Conservation (phyloP, 2,797 vertebrate species). For the Sebastes dallii region DNA sequence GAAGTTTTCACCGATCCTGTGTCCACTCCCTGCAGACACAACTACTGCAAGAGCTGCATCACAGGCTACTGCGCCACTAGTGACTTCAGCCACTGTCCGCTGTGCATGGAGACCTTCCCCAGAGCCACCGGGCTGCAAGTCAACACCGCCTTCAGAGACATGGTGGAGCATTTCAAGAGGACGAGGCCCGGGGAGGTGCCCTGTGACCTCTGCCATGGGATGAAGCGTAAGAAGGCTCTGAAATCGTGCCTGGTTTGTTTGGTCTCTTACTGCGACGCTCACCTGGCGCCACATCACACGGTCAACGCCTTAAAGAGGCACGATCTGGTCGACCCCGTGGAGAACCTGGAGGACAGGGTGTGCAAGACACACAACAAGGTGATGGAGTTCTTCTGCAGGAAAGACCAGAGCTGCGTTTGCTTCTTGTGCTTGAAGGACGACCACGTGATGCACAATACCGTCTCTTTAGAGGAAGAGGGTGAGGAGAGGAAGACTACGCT, state of each 20-base stretch:
- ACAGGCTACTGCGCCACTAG: neutral
- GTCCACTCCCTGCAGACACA: neutral
- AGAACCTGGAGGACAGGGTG: neutral
- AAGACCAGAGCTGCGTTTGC: neutral
- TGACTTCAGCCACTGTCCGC: neutral
- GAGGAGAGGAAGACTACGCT: neutral
- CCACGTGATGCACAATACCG: neutral
- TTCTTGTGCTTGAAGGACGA: neutral
- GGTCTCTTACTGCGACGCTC: conserved; percentile 15
- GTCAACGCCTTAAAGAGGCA: conserved; percentile 15
- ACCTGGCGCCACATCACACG: conserved; percentile 13
- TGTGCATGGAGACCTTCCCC: neutral
- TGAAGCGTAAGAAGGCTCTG: neutral
- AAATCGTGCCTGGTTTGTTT: conserved; percentile 32
- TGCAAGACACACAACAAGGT: conserved; percentile 21
- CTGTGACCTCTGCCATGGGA: conserved; percentile 8
- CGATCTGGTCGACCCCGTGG: neutral
- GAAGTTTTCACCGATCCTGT: conserved; percentile 12
- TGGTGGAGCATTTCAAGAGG: conserved; percentile 4
- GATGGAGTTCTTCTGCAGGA: conserved; percentile 15
- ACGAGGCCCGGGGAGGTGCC: neutral
- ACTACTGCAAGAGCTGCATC: neutral
- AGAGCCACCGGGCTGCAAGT: neutral
- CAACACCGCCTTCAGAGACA: conserved; percentile 8
- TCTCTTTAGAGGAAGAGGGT: conserved; percentile 9